Conservation (phyloP, 2,888 invertebrate species). For the Scaptomyza cyrtandrae region DNA sequence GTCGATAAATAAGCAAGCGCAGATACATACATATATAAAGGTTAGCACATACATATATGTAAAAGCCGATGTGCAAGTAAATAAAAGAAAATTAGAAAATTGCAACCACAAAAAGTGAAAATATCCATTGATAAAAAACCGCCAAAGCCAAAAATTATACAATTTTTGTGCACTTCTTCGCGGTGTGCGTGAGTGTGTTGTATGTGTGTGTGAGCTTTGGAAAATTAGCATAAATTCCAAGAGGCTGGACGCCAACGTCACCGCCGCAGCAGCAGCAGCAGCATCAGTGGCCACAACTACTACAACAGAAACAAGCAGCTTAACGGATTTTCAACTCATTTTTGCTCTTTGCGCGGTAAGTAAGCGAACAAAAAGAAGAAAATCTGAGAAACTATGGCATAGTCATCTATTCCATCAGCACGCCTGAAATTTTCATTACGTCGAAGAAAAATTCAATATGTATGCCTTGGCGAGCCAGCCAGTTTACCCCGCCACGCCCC, state of each 20-base stretch:
- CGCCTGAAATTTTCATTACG: constrained; percentile 76
- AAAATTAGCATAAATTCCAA: constrained; percentile 67
- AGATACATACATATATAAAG: constrained; percentile 32
- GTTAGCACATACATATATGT: constrained; percentile 19
- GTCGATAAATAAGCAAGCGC: constrained; percentile 45
- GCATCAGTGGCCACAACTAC: constrained; percentile 9
- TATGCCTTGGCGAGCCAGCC: constrained; percentile 59
- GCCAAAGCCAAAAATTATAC: constrained; percentile 39
- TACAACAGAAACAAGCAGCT: constrained; percentile 46
- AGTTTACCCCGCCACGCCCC: constrained; percentile 19
- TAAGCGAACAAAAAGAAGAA: constrained; percentile 18
- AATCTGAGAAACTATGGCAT: constrained; percentile 6
- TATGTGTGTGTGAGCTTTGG: constrained; percentile 40
- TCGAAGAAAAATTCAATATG: constrained; percentile 76
- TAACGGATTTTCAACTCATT: constrained; percentile 70
- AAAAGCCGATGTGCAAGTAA: constrained; percentile 32
- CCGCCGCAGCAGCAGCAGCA: constrained; percentile 31
- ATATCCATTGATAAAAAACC: constrained; percentile 32
- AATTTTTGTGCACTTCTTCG: constrained; percentile 53
- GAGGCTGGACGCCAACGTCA: constrained; percentile 54
- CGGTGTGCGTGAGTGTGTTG: constrained; percentile 25
- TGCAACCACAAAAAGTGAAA: constrained; percentile 62
- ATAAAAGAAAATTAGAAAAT: constrained; percentile 53
- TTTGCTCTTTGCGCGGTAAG: constrained; percentile 67
- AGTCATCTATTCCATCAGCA: constrained; percentile 34